These are phyloP conservation scores for Emydocephalus ijimae DNA, from an alignment of 2,113 vertebrate species.

Conservation along the genomic window DNA sequence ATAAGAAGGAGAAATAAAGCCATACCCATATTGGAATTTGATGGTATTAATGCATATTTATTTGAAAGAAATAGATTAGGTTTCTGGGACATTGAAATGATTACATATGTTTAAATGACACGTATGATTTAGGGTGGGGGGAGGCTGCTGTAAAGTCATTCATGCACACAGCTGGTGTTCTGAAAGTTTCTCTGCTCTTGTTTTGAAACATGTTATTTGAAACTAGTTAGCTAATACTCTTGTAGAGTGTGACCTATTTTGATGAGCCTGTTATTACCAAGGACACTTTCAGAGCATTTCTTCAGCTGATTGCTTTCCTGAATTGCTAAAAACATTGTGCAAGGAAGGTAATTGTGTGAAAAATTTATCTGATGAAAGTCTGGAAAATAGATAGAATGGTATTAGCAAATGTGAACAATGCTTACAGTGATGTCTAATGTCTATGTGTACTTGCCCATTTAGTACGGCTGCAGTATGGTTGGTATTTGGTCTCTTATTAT, in stretches of 20 bases:
- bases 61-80: background rate
- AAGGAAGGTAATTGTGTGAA: background rate
- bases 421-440: background rate
- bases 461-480: background rate
- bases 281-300: constrained; percentile 7
- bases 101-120: background rate
- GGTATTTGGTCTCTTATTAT: background rate
- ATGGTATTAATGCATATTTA: background rate
- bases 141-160: background rate
- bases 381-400: background rate
- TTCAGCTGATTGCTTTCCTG: background rate
- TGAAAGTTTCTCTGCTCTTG: background rate
- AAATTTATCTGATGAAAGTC: background rate
- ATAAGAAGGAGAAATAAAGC: background rate
- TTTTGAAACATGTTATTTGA: constrained; percentile 2
- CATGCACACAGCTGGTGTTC: background rate
- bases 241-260: background rate
- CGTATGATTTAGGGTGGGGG: background rate
- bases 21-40: background rate
- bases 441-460: background rate
- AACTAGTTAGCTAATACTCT: background rate
- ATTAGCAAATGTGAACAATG: background rate
- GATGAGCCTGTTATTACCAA: background rate
- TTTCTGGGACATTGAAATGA: background rate
- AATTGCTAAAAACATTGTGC: background rate